A percentile compares a stretch with the other conserved stretches of the same genome.
These are phyloP conservation scores for Danionella cerebrum DNA, from an alignment of 2,113 vertebrate species.

Conservation along the genomic window DNA sequence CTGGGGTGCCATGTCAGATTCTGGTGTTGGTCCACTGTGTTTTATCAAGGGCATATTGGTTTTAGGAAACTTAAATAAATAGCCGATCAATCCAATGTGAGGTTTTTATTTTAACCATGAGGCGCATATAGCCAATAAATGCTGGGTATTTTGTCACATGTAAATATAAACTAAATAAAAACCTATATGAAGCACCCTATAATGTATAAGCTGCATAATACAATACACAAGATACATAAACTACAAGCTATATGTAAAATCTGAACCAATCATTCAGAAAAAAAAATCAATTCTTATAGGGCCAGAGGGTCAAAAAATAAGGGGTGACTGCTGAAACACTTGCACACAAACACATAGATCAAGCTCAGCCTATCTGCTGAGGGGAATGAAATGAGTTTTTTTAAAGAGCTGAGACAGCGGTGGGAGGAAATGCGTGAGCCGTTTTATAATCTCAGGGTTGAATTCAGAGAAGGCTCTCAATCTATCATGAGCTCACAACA, in stretches of 20 bases:
- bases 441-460: slow-evolving; percentile 61
- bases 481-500: slow-evolving; percentile 49
- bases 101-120: too few species aligned
- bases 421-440: slow-evolving; percentile 48
- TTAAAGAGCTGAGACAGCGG: slow-evolving; percentile 32
- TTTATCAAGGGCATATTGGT: too few species aligned
- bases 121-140: too few species aligned
- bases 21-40: too few species aligned
- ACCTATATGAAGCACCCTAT: too few species aligned
- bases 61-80: too few species aligned
- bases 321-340: background rate
- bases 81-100: too few species aligned
- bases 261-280: background rate
- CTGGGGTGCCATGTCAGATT: too few species aligned
- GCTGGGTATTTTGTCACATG: too few species aligned
- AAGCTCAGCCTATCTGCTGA: slow-evolving; percentile 46
- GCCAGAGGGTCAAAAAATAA: background rate
- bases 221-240: too few species aligned
- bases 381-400: slow-evolving; percentile 55
- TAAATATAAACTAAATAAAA: too few species aligned
- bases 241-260: background rate
- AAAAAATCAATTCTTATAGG: background rate
- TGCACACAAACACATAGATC: slow-evolving; percentile 15
- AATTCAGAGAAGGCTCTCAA: slow-evolving; percentile 59
- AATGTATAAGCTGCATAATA: too few species aligned